Evolutionary conservation across 2,797 vertebrate genomes (phyloP).

Genomic region (Myotis findleyi): DNA sequence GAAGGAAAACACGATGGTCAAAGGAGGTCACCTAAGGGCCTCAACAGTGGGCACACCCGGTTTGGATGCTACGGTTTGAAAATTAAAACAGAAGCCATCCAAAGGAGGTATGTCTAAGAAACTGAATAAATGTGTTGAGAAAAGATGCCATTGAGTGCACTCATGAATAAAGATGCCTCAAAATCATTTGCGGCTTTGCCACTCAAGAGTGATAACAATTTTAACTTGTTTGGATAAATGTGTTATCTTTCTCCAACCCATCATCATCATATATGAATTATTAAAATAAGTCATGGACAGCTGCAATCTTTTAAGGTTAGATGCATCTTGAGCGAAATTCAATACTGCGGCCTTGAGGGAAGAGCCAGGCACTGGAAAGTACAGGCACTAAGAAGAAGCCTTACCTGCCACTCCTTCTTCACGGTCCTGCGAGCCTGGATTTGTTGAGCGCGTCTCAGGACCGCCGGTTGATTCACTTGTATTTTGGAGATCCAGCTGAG

Average conservation of each 20-base stretch:
- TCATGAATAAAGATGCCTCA: slow-evolving; percentile 89
- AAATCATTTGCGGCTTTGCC: slow-evolving; percentile 86
- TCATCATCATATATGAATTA: slow-evolving; percentile 87
- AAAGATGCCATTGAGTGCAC: slow-evolving; percentile 83
- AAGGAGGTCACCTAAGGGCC: slow-evolving; percentile 33
- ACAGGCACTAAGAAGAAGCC: slow-evolving; percentile 58
- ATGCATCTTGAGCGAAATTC: slow-evolving; percentile 86
- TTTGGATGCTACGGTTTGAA: slow-evolving; percentile 77
- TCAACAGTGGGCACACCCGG: slow-evolving; percentile 17
- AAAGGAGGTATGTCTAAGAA: slow-evolving; percentile 78
- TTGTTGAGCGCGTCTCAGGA: slow-evolving; percentile 92
- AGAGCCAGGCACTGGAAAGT: slow-evolving; percentile 72
- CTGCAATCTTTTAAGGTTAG: slow-evolving; percentile 85
- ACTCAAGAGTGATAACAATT: slow-evolving; percentile 85
- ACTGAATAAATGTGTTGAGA: slow-evolving; percentile 83
- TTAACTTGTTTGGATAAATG: slow-evolving; percentile 86
- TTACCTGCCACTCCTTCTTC: slow-evolving; percentile 96
- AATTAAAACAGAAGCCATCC: slow-evolving; percentile 84
- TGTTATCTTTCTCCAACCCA: slow-evolving; percentile 83
- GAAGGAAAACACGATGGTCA: slow-evolving; percentile 16
- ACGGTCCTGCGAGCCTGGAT: slow-evolving; percentile 91
- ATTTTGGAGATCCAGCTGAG: slow-evolving; percentile 92
- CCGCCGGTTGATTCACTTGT: slow-evolving; percentile 94
- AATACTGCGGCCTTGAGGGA: slow-evolving; percentile 81
- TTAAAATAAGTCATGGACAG: slow-evolving; percentile 86